Base-by-base conservation (phyloP, 2,113 vertebrate species). In the Geothlypis trichas region DNA sequence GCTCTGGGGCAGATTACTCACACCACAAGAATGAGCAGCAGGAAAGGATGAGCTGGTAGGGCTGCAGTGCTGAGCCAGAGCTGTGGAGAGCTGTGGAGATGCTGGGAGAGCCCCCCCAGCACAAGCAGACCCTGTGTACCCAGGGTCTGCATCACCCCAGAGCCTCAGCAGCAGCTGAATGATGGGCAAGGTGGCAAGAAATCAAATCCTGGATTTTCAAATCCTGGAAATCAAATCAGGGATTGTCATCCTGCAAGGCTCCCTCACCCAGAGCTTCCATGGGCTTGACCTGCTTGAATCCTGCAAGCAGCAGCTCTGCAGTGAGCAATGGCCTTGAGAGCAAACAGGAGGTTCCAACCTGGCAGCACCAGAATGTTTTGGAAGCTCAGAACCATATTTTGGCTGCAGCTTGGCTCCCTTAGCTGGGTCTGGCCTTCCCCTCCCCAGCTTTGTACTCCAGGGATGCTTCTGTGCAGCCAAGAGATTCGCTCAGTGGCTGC, bases 121-220 rank as follows among this genome's bases (percentile, higher is more conserved):
- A 14, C 4, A 3, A 4, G 24, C 2, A 39, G 35, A 10, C 7
- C 24, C 37, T 2, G 0, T 16, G 52, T 30, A 18, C 37, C 2
- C 77, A 31, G 13, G 8, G 22, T 31, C 41, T 33, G 0, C 78
- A 47, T 8, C 63, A 47, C 28, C 13, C 59, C 55, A 76, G 20
- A 75, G 20, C 51, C 66, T 59, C 26, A 9, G 1, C 37, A 83
- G 59, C 28, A 13, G 1, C 21, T 55, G 51, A 10, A 3, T 1
- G 28, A 15, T 23, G 74, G 83, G 55, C 46, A 78, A 11, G 35
- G 27, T 0, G 15, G 39, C 46, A 72, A 42, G 61, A 75, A 67
- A 75, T 19, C 8, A 76, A 62, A 31, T 27, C 73, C 26, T 54
- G 28, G 6, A 18, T 54, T 54, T 54, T 30, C 52, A 54, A 28